Conservation (phyloP, 2,113 vertebrate genomes). For the human region GRCh38 chr1:8781501-8782000, state of each 20-base stretch:
- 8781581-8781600: background rate
- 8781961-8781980: background rate
- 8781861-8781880: background rate
- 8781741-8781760: background rate
- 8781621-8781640: background rate
- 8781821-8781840: slow-evolving; percentile 8
- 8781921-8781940: background rate
- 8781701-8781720: background rate
- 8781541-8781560: background rate
- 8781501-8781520: background rate
- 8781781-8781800: slow-evolving; percentile 11
- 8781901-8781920: slow-evolving; percentile 16
- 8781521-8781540: too few relatives aligned
- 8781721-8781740: background rate
- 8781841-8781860: background rate
- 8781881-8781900: background rate
- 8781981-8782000: background rate
- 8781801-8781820: background rate
- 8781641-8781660: background rate
- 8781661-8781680: background rate
- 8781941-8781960: background rate
- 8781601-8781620: background rate
- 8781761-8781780: background rate
- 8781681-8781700: background rate
- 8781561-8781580: background rate